Evolutionary conservation across 2,888 invertebrate genomes (phyloP), one percentile per base, ranked within the genome.

Genomic region (Drosophila ezoana): DNA sequence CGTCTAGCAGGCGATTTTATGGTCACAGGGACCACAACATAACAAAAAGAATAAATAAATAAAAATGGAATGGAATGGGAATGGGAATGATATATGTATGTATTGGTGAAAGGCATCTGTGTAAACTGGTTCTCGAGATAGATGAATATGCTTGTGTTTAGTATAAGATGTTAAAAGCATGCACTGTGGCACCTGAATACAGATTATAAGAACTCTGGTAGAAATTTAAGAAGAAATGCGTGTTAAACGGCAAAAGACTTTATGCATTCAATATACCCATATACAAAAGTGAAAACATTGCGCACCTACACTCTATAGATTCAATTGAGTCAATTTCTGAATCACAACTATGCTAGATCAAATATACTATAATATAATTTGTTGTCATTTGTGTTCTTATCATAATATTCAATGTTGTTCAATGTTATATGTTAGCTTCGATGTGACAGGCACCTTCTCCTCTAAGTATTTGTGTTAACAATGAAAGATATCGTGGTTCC

Each of bases 1-100:
- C 64, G 65, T 65, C 69, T 72, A 47, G 35, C 51, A 65, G 69
- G 70, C 74, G 57, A 44, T 71, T 65, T 58, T 47, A 66, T 70
- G 78, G 78, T 79, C 88, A 72, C 68, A 77, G 88, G 84, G 84
- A 84, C 84, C 84, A 84, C 76, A 76, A 58, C 13, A 53, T 13
- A 40, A 43, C 28, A 32, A 14, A 47, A 28, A 20, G 20, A 14
- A 45, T 23, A 13, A 13, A 8, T 38, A 40, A 45, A 14, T 13
- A 54, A 54, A n/a, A 43, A 20, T 43, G 53, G 18, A 43, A 32
- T 32, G 33, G 18, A 35, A 16, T 54, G 16, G n/a, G n/a, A n/a
- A n/a, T n/a, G n/a, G n/a, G n/a, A n/a, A n/a, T n/a, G n/a, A n/a
- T n/a, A 41, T 20, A 28, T 1, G 18, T 18, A 18, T n/a, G n/a